These are phyloP conservation scores for Leuctra nigra DNA, from an alignment of 2,888 invertebrate genomes.

Conservation along the genomic window DNA sequence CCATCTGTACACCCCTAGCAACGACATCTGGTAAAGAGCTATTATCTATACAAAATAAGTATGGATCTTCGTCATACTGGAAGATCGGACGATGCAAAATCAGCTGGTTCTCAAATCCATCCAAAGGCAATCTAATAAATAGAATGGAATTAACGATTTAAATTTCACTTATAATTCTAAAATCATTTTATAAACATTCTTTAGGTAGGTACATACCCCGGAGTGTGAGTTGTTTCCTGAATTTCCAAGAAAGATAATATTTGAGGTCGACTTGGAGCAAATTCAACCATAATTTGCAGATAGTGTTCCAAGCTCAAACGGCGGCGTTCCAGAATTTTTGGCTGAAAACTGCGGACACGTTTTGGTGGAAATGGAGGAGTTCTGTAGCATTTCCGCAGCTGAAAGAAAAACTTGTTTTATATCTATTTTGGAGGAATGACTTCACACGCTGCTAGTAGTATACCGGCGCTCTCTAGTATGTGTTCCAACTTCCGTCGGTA, in stretches of 20 bases:
- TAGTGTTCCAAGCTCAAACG: slow-evolving; percentile 47
- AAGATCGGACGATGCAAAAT: slow-evolving; percentile 39
- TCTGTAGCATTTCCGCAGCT: slow-evolving; percentile 45
- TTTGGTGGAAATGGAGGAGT: slow-evolving; percentile 54
- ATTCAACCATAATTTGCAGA: slow-evolving; percentile 45
- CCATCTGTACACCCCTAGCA: slow-evolving; percentile 41
- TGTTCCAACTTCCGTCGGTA: too few relatives aligned
- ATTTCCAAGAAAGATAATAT: slow-evolving; percentile 44
- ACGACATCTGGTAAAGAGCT: slow-evolving; percentile 41
- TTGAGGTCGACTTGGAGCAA: slow-evolving; percentile 41
- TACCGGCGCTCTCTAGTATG: too few relatives aligned
- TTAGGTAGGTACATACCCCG: slow-evolving; percentile 26
- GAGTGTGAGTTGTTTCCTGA: slow-evolving; percentile 23
- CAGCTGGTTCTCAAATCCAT: slow-evolving; percentile 20
- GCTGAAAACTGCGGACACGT: slow-evolving; percentile 48
- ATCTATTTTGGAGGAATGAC: too few relatives aligned
- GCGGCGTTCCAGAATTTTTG: slow-evolving; percentile 50
- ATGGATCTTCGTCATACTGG: slow-evolving; percentile 37
- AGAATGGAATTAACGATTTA: not conserved
- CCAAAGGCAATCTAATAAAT: not conserved
- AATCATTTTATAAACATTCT: too few relatives aligned
- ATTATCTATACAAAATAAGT: slow-evolving; percentile 35
- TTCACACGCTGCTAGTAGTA: too few relatives aligned
- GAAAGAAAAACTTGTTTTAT: too few relatives aligned
- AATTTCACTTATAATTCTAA: not conserved